Evolutionary conservation across 2,888 invertebrate genomes (phyloP).

Genomic region (Thelaira solivaga): DNA sequence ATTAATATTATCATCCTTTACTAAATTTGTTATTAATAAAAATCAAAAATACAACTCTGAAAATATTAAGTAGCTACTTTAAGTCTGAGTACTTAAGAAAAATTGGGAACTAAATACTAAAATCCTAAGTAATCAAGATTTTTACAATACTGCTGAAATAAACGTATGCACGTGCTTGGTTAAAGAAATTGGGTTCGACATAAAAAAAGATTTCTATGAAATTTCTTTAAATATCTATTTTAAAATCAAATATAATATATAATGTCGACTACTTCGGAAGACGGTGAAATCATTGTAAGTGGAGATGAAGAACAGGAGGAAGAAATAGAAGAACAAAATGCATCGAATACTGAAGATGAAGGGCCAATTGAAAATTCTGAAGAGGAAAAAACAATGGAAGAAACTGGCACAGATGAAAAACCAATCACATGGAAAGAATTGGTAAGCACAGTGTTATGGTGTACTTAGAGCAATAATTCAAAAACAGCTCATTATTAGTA

Average conservation of each 20-base stretch:
- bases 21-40: too few relatives aligned
- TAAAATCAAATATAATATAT: constrained; percentile 26
- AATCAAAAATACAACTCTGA: too few relatives aligned
- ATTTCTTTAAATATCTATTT: too few relatives aligned
- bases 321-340: constrained; percentile 55
- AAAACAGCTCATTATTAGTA: constrained; percentile 54
- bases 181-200: too few relatives aligned
- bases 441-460: constrained; percentile 76
- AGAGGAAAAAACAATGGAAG: not conserved
- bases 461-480: constrained; percentile 28
- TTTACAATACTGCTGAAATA: too few relatives aligned
- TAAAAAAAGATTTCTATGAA: too few relatives aligned
- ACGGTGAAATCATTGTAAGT: constrained; percentile 67
- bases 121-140: too few relatives aligned
- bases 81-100: too few relatives aligned
- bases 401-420: constrained; percentile 54
- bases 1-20: too few relatives aligned
- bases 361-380: not conserved
- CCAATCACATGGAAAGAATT: constrained; percentile 80
- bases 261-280: constrained; percentile 74
- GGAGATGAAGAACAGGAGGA: constrained; percentile 64
- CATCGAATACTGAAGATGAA: constrained; percentile 16
- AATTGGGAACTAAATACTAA: too few relatives aligned
- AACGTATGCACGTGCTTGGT: too few relatives aligned
- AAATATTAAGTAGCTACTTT: too few relatives aligned